Conservation (phyloP, 2,888 invertebrate genomes). For the Amphipoea oculea region DNA sequence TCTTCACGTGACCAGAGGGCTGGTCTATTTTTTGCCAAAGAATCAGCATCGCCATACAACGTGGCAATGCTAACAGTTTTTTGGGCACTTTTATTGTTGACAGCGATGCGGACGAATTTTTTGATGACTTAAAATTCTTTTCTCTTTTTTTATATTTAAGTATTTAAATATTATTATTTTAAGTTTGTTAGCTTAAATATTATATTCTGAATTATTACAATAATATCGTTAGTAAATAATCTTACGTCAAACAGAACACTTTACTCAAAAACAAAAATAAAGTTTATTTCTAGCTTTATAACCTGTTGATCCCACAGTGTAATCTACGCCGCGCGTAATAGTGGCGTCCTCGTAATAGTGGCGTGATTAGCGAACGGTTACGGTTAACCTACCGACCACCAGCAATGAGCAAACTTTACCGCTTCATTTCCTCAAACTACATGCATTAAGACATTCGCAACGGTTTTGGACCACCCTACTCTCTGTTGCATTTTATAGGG, state of each 20-base stretch:
- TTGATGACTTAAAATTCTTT: neutral
- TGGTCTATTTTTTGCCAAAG: too few relatives aligned
- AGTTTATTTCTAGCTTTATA: constrained; percentile 1
- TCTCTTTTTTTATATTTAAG: neutral
- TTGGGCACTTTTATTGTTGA: neutral
- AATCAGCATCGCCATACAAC: neutral
- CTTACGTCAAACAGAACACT: neutral
- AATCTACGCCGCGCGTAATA: constrained; percentile 67
- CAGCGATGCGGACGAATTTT: neutral
- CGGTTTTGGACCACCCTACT: constrained; percentile 39
- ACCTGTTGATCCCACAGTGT: constrained; percentile 65
- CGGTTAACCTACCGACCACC: constrained; percentile 69
- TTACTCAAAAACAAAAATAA: neutral
- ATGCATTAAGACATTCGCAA: constrained; percentile 59
- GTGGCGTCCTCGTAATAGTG: constrained; percentile 66
- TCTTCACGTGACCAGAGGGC: neutral
- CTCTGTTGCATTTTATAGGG: constrained; percentile 12
- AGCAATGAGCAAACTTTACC: constrained; percentile 51
- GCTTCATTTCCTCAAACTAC: constrained; percentile 68
- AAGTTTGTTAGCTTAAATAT: neutral
- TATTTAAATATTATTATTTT: neutral
- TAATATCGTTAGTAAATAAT: neutral
- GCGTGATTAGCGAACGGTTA: constrained; percentile 66
- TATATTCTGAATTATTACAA: neutral
- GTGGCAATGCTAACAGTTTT: neutral